A percentile compares a stretch with the other conserved stretches of the same genome.
Conservation (phyloP, 2,888 invertebrate genomes). For the Diadromus collaris region DNA sequence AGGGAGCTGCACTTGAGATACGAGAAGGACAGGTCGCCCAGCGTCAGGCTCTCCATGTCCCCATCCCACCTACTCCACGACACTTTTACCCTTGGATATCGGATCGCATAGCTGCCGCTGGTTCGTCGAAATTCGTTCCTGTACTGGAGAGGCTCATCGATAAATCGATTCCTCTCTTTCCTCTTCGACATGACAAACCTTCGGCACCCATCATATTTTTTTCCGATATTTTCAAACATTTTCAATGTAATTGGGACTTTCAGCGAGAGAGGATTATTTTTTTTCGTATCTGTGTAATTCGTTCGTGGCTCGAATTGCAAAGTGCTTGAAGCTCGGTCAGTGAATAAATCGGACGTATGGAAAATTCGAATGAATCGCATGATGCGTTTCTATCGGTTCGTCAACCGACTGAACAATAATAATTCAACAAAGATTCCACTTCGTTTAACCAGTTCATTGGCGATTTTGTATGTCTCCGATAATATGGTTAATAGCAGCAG, state of each 20-base stretch:
- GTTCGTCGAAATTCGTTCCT: background rate
- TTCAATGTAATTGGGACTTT: conserved; percentile 27
- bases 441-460: background rate
- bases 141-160: conserved; percentile 8
- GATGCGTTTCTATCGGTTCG: background rate
- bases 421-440: background rate
- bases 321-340: conserved; percentile 14
- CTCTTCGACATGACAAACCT: background rate
- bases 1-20: conserved; percentile 11
- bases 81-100: conserved; percentile 20
- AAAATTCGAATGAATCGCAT: background rate
- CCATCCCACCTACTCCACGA: background rate
- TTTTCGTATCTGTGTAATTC: background rate
- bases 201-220: conserved; percentile 1
- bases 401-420: background rate
- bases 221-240: background rate
- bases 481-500: background rate
- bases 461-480: background rate
- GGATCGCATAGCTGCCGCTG: conserved; percentile 8
- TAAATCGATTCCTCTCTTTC: background rate
- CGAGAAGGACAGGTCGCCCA: conserved; percentile 10
- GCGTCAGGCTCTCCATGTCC: background rate
- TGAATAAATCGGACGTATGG: conserved; percentile 5
- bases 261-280: background rate
- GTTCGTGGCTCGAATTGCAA: background rate